phyloP scores from a whole-genome alignment of 2,888 invertebrate species.

The Cyclophora albipunctata region DNA sequence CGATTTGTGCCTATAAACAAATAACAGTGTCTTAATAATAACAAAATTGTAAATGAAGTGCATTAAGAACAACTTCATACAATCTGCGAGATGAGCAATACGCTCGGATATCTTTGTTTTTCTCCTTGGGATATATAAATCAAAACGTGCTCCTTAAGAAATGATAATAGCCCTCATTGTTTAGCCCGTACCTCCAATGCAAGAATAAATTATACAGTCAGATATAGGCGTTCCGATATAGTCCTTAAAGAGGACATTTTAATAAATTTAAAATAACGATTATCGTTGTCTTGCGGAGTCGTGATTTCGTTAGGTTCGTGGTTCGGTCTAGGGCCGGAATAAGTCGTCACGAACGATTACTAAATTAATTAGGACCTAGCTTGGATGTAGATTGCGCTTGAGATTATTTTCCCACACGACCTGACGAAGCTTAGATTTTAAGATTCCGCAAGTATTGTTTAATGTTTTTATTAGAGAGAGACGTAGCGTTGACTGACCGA shows the following conservation, averaged over 20 bases:
- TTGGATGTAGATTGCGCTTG: constrained; percentile 67
- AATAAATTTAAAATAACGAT: constrained; percentile 76
- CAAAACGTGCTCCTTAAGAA: constrained; percentile 46
- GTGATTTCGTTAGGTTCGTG: constrained; percentile 75
- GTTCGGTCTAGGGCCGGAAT: constrained; percentile 65
- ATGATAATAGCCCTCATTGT: constrained; percentile 64
- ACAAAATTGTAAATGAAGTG: too few relatives aligned
- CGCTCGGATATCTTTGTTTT: constrained; percentile 11
- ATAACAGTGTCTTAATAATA: too few relatives aligned
- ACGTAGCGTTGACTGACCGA: constrained; percentile 11
- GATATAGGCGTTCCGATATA: constrained; percentile 70
- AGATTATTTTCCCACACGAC: constrained; percentile 75
- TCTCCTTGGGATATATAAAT: constrained; percentile 33
- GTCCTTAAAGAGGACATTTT: constrained; percentile 74
- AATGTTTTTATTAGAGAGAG: constrained; percentile 29
- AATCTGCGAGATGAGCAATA: constrained; percentile 11
- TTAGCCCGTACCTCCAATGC: constrained; percentile 54
- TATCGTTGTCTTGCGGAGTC: constrained; percentile 71
- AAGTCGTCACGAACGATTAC: constrained; percentile 75
- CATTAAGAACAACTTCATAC: too few relatives aligned
- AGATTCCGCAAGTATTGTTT: constrained; percentile 60
- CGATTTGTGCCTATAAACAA: too few relatives aligned
- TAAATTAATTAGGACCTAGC: constrained; percentile 74
- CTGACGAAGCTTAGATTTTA: constrained; percentile 54
- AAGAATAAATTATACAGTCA: constrained; percentile 73